Evolutionary conservation across 2,888 invertebrate species (phyloP), one percentile per base, ranked within the genome.

Genomic region (Uloborus plumipes): DNA sequence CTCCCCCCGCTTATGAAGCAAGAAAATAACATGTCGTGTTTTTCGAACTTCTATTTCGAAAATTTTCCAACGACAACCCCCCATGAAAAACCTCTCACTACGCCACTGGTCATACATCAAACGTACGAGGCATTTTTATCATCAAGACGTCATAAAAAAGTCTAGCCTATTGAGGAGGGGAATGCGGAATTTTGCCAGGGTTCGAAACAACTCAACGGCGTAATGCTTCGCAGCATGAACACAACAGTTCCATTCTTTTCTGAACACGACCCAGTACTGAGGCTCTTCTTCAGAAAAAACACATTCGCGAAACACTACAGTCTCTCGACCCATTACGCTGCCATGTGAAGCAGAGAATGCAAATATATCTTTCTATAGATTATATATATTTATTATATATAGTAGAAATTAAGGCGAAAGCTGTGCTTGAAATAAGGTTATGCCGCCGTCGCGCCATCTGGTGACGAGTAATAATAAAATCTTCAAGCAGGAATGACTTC

Each of bases 341-440:
- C 81, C 81, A 82, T 82, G 81, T 82, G 81, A 82, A 76, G 81
- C 81, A 82, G 81, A 82, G 81, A 82, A 81, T 81, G 80, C 80
- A 81, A 81, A 81, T 81, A 81, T 81, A 81, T 74, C 74, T 81
- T 74, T 81, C 74, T 81, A 74, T 81, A 81, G 73, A 80, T 81
- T 74, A 81, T 81, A 74, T 76, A 76, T 82, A 82, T 80, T 64
- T 74, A 79, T 75, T 75, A 76, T 82, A 82, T 82, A 76, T 82
- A 75, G 76, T 82, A 82, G 81, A 82, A 82, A 82, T 82, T 82
- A 82, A 82, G 81, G 81, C 81, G 81, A 82, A 82, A 82, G 81
- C 81, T 76, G 81, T 82, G 81, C 81, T 82, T 82, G 81, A 82
- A 82, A 82, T 82, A 82, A 82, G 70, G 81, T 82, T 82, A 76